Base-by-base conservation (phyloP, 2,113 vertebrate species). In the Delphinus delphis region DNA sequence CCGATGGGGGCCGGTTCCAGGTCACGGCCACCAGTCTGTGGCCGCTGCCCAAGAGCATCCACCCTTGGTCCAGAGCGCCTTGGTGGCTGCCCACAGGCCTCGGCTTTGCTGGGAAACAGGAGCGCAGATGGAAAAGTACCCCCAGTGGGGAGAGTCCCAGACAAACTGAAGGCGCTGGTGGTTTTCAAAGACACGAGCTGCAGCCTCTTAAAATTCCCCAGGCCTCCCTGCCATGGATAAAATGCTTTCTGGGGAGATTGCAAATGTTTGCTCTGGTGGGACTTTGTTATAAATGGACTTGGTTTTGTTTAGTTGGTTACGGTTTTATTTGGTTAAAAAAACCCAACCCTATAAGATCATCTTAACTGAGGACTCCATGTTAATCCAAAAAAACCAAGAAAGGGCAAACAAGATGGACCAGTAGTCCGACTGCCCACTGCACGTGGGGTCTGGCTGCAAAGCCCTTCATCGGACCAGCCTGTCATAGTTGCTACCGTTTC, bases 291-390 rank as follows among this genome's bases (percentile, higher is more conserved):
- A 90, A 84, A 70, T 73, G 92, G 80, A 60, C 65, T 83, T 26
- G 33, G 77, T 86, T 95, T 96, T 92, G 53, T 95, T 95, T 65
- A 80, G 89, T 50, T 95, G 88, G 67, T 90, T 85, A 67, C 7
- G 28, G 44, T 95, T 83, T 73, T 94, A 50, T 85, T 94, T 96
- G 58, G 70, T 95, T 95, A 63, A 31, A 86, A 85, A 41, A 53
- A 65, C 21, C 71, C 53, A 20, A 38, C 9, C 53, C 79, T 31
- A 12, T 63, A 88, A 53, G 58, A 15, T 67, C 41, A 1, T 41
- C 83, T 50, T 79, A 20, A 70, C 68, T 38, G 36, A 50, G 36
- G 80, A 60, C 67, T 65, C 89, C 1, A 5, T 6, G 77, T 82
- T 26, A 71, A 41, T 31, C 74, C 63, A 67, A 31, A 60, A 38